A percentile compares a stretch with the other conserved stretches of the same genome.
These are phyloP conservation scores for Gobius niger DNA, from an alignment of 2,113 vertebrate species.

Conservation along the genomic window DNA sequence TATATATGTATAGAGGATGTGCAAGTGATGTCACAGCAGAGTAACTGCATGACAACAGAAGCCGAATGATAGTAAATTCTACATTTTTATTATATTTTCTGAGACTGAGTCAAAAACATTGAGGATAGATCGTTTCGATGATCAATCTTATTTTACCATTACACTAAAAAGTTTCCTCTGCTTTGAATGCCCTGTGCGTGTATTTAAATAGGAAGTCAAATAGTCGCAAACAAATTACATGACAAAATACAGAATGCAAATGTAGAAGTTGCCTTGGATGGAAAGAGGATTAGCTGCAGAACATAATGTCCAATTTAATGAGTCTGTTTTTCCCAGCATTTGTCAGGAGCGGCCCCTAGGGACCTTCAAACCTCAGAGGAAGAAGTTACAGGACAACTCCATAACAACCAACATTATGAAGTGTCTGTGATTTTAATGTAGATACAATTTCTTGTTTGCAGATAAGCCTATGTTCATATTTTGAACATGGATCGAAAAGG, in stretches of 20 bases:
- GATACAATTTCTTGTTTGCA: not conserved
- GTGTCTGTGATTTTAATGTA: not conserved
- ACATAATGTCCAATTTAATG: not conserved
- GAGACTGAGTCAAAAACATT: no score
- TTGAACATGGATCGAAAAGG: conserved; percentile 46
- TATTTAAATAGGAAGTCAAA: conserved; percentile 44
- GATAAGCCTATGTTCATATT: not conserved
- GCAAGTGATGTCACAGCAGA: no score
- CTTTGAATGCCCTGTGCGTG: not conserved
- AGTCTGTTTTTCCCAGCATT: conserved; percentile 59
- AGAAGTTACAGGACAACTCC: conserved; percentile 35
- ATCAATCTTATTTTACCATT: not conserved
- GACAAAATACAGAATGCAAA: conserved; percentile 29
- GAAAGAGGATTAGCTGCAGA: not conserved
- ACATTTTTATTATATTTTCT: no score
- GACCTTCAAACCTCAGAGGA: conserved; percentile 46
- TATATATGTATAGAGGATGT: no score
- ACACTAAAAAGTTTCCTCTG: not conserved
- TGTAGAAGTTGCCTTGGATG: not conserved
- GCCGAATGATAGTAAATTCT: no score
- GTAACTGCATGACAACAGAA: no score
- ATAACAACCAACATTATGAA: conserved; percentile 23
- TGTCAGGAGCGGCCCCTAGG: conserved; percentile 35
- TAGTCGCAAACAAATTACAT: conserved; percentile 7
- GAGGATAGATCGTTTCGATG: no score